A percentile compares a stretch with the other conserved stretches of the same genome.
Conservation (phyloP, 2,888 invertebrate species). For the Eupithecia centaureata region DNA sequence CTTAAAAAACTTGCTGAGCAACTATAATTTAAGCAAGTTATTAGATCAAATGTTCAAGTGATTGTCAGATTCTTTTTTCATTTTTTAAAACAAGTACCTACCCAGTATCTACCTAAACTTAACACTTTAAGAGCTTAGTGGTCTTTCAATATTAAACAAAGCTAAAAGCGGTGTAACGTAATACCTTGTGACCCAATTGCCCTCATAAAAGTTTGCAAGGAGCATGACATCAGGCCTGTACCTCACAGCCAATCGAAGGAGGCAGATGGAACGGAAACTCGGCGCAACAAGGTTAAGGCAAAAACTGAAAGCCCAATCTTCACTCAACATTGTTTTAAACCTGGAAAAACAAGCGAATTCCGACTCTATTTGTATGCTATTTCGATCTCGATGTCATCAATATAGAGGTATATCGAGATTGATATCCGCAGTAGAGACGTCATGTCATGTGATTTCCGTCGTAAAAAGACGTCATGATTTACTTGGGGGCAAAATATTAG, state of each 20-base stretch:
- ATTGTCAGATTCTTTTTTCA: neutral
- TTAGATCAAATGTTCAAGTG: no score
- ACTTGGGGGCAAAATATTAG: neutral
- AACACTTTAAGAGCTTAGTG: neutral
- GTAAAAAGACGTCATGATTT: conserved; percentile 26
- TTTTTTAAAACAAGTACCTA: neutral
- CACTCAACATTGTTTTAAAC: neutral
- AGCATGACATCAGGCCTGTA: conserved; percentile 25
- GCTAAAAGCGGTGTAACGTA: conserved; percentile 18
- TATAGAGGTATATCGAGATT: neutral
- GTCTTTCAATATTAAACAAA: conserved; percentile 14
- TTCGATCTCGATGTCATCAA: neutral
- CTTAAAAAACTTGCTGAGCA: neutral
- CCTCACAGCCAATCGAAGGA: conserved; percentile 33
- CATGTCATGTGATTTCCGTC: conserved; percentile 52
- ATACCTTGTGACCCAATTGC: conserved; percentile 32
- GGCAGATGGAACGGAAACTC: conserved; percentile 20
- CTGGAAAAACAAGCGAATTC: neutral
- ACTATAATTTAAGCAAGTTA: neutral
- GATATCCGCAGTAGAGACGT: neutral
- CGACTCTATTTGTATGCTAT: neutral
- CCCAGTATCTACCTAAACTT: neutral
- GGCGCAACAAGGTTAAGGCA: conserved; percentile 25
- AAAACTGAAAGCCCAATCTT: neutral
- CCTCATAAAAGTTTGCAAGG: conserved; percentile 32